Evolutionary conservation across 2,113 vertebrate genomes (phyloP).

Genomic region (Bombycilla garrulus): DNA sequence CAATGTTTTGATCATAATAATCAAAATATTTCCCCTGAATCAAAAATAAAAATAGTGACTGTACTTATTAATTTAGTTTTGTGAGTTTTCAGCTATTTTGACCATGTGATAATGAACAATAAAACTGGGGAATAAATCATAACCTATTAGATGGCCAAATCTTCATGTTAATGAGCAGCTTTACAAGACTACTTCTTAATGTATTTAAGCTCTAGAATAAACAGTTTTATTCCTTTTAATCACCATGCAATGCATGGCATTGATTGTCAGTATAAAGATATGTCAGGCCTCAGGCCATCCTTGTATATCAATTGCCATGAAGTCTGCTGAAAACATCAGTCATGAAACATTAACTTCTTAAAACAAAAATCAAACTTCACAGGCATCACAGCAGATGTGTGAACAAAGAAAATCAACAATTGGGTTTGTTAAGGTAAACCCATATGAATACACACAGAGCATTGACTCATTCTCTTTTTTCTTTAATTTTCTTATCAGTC

Average conservation of each 20-base stretch:
- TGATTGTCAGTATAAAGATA: constrained; percentile 54
- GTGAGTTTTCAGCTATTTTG: neutral
- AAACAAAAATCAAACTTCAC: constrained; percentile 34
- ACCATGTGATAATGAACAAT: neutral
- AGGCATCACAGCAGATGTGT: neutral
- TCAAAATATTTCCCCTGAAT: neutral
- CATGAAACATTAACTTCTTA: constrained; percentile 17
- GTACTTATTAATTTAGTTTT: neutral
- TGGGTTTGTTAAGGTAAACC: neutral
- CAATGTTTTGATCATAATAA: neutral
- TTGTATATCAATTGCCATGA: neutral
- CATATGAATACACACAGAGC: neutral
- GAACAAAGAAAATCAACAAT: constrained; percentile 26
- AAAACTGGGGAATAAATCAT: neutral
- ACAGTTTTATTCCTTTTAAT: constrained; percentile 24
- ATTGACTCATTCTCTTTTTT: neutral
- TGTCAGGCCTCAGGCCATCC: constrained; percentile 18
- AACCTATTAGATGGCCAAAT: neutral
- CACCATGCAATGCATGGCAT: neutral
- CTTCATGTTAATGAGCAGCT: neutral
- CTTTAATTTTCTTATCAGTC: neutral
- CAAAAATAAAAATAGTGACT: neutral
- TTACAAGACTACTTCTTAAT: neutral
- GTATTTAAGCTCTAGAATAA: constrained; percentile 21
- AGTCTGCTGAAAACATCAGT: constrained; percentile 42